Evolutionary conservation across 2,113 vertebrate genomes (phyloP).

Genomic region (Labeo rohita): DNA sequence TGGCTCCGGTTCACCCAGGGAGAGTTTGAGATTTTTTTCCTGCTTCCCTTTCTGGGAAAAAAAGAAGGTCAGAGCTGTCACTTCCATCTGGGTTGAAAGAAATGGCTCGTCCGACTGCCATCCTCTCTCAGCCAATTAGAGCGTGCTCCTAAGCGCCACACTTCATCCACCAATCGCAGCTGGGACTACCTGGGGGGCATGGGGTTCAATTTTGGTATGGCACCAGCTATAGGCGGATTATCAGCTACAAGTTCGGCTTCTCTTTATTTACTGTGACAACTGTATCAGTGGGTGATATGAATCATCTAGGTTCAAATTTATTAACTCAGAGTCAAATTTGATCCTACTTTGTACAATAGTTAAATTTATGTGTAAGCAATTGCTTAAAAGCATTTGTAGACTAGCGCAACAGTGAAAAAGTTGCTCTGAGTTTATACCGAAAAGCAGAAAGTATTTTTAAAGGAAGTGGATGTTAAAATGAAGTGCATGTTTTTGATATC

Average conservation of each 20-base stretch:
- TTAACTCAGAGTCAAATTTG: neutral
- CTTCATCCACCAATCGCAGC: neutral
- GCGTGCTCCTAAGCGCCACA: neutral
- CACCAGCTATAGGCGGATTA: neutral
- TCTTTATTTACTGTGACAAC: slow-evolving; percentile 20
- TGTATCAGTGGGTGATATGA: neutral
- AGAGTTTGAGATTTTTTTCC: slow-evolving; percentile 17
- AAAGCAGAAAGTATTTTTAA: neutral
- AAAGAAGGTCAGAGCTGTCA: slow-evolving; percentile 50
- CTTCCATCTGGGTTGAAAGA: slow-evolving; percentile 48
- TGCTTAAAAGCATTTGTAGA: neutral
- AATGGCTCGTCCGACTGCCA: neutral
- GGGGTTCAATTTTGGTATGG: slow-evolving; percentile 20
- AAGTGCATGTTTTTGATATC: neutral
- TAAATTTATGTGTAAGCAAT: too few species aligned
- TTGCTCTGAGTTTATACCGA: neutral
- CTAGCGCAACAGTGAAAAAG: neutral
- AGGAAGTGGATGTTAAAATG: neutral
- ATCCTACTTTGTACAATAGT: neutral
- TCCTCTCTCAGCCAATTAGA: slow-evolving; percentile 32
- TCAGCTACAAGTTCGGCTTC: neutral
- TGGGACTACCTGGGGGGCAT: neutral
- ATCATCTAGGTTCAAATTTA: neutral
- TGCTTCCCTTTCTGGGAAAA: slow-evolving; percentile 28
- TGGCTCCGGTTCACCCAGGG: slow-evolving; percentile 18